phyloP scores from a whole-genome alignment of 2,888 invertebrate genomes.

The Leptinotarsa tumamoca region DNA sequence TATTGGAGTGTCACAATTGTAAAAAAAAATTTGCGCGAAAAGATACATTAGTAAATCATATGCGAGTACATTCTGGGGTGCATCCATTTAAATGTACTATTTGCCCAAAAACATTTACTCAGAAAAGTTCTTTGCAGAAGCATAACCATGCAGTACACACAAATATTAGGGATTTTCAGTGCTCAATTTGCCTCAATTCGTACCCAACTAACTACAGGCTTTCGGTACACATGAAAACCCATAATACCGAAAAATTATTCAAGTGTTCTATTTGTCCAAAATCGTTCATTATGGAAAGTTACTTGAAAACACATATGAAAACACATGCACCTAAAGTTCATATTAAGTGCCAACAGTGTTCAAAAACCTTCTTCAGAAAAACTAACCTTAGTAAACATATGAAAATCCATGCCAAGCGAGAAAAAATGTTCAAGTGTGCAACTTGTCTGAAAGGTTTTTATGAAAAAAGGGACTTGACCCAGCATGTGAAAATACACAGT shows the following conservation, averaged over 20 bases:
- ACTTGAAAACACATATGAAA: slow-evolving; percentile 15
- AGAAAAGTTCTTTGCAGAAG: background rate
- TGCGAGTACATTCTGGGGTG: slow-evolving; percentile 15
- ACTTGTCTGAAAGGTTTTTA: slow-evolving; percentile 11
- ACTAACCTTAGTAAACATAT: background rate
- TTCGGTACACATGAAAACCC: slow-evolving; percentile 70
- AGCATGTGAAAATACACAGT: slow-evolving; percentile 2
- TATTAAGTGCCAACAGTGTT: background rate
- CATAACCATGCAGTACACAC: background rate
- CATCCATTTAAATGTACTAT: slow-evolving; percentile 10
- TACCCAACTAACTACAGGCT: background rate
- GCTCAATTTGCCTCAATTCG: background rate
- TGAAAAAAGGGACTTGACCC: background rate
- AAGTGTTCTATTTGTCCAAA: slow-evolving; percentile 72
- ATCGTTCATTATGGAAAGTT: slow-evolving; percentile 27
- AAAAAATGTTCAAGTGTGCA: slow-evolving; percentile 1
- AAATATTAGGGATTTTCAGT: slow-evolving; percentile 5
- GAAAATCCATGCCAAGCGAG: slow-evolving; percentile 2
- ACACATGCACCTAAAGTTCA: background rate
- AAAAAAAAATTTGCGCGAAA: slow-evolving; percentile 16
- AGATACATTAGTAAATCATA: background rate
- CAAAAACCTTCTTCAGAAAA: background rate
- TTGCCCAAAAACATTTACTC: slow-evolving; percentile 5
- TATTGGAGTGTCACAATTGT: slow-evolving; percentile 12
- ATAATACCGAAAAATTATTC: slow-evolving; percentile 72